Conservation (phyloP, 2,113 vertebrate genomes). For the Theropithecus gelada region DNA sequence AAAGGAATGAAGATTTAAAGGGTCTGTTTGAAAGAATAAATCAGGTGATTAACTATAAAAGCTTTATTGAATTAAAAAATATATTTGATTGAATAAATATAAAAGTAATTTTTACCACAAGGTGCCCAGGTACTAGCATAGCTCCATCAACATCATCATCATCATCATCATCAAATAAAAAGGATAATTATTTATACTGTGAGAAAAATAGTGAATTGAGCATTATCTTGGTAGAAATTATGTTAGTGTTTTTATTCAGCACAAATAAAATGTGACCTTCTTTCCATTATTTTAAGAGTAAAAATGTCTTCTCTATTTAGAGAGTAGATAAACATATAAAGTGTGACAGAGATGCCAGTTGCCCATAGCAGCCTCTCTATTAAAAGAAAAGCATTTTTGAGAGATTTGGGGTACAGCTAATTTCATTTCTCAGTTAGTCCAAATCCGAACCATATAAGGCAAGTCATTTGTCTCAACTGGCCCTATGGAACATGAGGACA, state of each 20-base stretch:
- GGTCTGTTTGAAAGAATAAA: background rate
- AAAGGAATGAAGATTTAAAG: background rate
- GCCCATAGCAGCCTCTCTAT: slow-evolving; percentile 19
- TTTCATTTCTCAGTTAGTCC: slow-evolving; percentile 42
- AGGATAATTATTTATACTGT: background rate
- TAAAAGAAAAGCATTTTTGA: slow-evolving; percentile 35
- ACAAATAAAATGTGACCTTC: background rate
- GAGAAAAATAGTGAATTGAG: background rate
- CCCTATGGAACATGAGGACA: slow-evolving; percentile 31
- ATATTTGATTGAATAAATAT: background rate
- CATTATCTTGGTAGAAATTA: background rate
- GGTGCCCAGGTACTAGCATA: background rate
- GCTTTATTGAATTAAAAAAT: background rate
- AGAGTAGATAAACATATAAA: background rate
- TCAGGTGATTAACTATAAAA: background rate
- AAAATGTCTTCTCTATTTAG: slow-evolving; percentile 33
- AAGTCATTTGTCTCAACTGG: slow-evolving; percentile 48
- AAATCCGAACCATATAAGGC: slow-evolving; percentile 25
- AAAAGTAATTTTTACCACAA: background rate
- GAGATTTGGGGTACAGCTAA: slow-evolving; percentile 1
- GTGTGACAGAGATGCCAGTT: background rate
- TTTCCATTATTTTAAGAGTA: slow-evolving; percentile 23
- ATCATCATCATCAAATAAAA: background rate
- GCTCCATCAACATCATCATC: background rate
- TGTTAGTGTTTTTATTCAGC: background rate